Conservation (phyloP, 2,113 vertebrate genomes). For the Vidua macroura region DNA sequence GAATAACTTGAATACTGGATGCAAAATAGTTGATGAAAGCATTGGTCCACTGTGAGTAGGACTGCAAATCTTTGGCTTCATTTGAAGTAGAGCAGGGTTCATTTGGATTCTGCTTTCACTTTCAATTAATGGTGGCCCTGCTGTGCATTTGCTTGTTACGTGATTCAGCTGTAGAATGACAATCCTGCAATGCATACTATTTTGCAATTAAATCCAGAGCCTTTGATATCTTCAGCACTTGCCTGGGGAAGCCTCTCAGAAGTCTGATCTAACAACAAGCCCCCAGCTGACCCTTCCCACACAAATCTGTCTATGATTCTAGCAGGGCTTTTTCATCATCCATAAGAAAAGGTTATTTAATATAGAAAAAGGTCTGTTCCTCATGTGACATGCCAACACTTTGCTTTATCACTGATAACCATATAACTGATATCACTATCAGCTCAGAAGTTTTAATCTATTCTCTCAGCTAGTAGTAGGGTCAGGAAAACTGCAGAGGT, state of each 20-base stretch:
- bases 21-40: neutral
- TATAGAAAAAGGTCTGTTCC: neutral
- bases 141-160: neutral
- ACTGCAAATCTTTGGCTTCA: neutral
- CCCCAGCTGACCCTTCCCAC: neutral
- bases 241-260: neutral
- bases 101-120: neutral
- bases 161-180: neutral
- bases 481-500: neutral
- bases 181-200: neutral
- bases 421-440: neutral
- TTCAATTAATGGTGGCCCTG: neutral
- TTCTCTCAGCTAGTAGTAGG: neutral
- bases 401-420: neutral
- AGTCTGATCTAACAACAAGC: neutral
- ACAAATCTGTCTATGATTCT: neutral
- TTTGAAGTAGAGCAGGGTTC: neutral
- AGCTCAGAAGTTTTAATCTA: constrained; percentile 6
- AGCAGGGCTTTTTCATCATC: neutral
- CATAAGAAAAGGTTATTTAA: neutral
- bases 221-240: neutral
- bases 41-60: neutral
- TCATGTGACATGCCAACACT: neutral
- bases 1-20: neutral
- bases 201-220: neutral